phyloP scores from a whole-genome alignment of 1,140 invertebrate genomes.

The Cheumatopsyche charites region DNA sequence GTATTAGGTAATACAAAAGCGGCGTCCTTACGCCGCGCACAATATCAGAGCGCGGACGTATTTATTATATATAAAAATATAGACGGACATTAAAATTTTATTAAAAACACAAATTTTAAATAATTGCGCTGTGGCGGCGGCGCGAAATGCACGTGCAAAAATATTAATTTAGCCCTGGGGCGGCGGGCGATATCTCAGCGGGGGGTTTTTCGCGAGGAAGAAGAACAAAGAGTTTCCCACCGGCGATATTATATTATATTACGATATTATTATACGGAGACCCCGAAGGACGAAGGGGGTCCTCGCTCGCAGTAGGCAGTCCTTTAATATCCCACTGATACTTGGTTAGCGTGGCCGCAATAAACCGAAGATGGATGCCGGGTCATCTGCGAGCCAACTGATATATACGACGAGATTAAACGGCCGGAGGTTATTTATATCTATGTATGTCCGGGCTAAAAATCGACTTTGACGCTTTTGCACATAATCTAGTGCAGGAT shows the following conservation, averaged over 20 bases:
- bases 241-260: background rate
- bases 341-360: conserved; percentile 27
- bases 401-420: conserved; percentile 34
- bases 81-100: conserved; percentile 12
- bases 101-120: conserved; percentile 28
- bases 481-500: too few species aligned
- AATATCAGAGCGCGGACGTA: background rate
- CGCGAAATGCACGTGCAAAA: conserved; percentile 28
- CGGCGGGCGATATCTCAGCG: conserved; percentile 32
- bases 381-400: conserved; percentile 31
- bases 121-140: conserved; percentile 12
- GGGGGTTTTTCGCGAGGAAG: background rate
- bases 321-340: conserved; percentile 39
- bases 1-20: too few species aligned
- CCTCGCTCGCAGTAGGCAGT: conserved; percentile 26
- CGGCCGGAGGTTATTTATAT: conserved; percentile 23
- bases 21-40: too few species aligned
- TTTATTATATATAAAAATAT: background rate
- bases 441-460: too few species aligned
- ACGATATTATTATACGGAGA: too few species aligned
- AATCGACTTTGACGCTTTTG: too few species aligned
- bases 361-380: conserved; percentile 33
- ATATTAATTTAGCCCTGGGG: conserved; percentile 30
- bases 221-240: conserved; percentile 15
- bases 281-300: background rate